These are phyloP conservation scores for Cyrtorhinus lividipennis DNA, from an alignment of 1,140 invertebrate genomes.

Conservation along the genomic window DNA sequence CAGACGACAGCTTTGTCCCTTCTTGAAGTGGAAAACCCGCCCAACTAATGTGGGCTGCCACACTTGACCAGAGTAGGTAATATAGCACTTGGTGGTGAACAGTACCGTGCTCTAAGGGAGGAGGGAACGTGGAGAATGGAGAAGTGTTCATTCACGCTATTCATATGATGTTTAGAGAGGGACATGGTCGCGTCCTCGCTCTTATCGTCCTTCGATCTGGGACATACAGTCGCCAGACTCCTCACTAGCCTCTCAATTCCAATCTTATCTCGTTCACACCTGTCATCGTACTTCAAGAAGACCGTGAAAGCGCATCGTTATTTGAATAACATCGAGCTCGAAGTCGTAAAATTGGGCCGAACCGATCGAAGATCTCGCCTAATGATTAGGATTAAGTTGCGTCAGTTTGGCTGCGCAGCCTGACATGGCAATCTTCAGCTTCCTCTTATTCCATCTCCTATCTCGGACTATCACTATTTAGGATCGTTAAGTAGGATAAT, in stretches of 20 bases:
- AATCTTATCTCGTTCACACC: not conserved
- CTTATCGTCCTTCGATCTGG: not conserved
- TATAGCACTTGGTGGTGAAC: not conserved
- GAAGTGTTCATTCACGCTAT: not conserved
- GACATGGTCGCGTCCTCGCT: not conserved
- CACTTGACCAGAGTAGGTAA: not conserved
- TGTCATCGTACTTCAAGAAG: not conserved
- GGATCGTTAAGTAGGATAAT: too few relatives aligned
- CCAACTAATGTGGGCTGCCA: not conserved
- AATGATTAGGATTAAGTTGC: too few relatives aligned
- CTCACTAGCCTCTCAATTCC: not conserved
- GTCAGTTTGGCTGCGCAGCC: too few relatives aligned
- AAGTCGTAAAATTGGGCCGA: not conserved
- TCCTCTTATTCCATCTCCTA: too few relatives aligned
- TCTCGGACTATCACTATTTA: too few relatives aligned
- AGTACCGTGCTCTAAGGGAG: not conserved
- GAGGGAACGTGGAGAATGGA: too few relatives aligned
- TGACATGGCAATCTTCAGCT: too few relatives aligned
- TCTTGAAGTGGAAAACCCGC: not conserved
- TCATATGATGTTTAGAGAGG: not conserved
- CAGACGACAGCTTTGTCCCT: conserved; percentile 1
- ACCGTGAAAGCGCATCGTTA: not conserved
- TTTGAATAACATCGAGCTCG: not conserved
- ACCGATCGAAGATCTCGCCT: too few relatives aligned
- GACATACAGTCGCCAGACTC: not conserved